A percentile compares a stretch with the other conserved stretches of the same genome.
These are phyloP conservation scores for Torymus texanus DNA, from an alignment of 2,888 invertebrate species.

Conservation along the genomic window DNA sequence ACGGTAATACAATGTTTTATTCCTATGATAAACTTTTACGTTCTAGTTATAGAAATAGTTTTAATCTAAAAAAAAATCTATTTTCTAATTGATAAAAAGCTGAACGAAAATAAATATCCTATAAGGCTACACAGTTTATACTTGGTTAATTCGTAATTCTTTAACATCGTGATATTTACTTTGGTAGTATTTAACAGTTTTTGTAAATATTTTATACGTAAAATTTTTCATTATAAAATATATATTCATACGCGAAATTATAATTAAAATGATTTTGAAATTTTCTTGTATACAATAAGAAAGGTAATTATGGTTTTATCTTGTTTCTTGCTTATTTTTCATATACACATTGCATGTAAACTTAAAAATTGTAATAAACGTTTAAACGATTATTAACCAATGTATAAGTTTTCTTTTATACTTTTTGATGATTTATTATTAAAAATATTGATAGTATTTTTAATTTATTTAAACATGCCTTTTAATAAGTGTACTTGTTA, in stretches of 20 bases:
- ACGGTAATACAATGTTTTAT: not conserved
- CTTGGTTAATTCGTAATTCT: slow-evolving; percentile 1
- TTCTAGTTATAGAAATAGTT: not conserved
- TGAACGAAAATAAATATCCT: not conserved
- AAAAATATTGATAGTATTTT: slow-evolving; percentile 11
- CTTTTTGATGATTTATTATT: not conserved
- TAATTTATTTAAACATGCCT: not conserved
- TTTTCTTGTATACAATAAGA: no score
- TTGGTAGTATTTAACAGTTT: no score
- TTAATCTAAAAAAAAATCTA: not conserved
- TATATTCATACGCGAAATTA: no score
- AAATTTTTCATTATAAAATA: no score
- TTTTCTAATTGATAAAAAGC: not conserved
- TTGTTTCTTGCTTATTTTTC: no score
- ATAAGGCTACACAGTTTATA: not conserved
- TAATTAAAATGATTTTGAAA: no score
- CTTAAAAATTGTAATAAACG: no score
- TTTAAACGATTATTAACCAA: no score
- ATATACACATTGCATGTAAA: no score
- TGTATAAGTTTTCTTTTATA: no score
- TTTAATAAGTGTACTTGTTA: not conserved
- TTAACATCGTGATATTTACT: not conserved
- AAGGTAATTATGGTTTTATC: no score
- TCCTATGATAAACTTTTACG: not conserved
- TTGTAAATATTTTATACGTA: no score